These are phyloP conservation scores for Eristalinus sepulchralis DNA, from an alignment of 2,888 invertebrate species.

Conservation along the genomic window DNA sequence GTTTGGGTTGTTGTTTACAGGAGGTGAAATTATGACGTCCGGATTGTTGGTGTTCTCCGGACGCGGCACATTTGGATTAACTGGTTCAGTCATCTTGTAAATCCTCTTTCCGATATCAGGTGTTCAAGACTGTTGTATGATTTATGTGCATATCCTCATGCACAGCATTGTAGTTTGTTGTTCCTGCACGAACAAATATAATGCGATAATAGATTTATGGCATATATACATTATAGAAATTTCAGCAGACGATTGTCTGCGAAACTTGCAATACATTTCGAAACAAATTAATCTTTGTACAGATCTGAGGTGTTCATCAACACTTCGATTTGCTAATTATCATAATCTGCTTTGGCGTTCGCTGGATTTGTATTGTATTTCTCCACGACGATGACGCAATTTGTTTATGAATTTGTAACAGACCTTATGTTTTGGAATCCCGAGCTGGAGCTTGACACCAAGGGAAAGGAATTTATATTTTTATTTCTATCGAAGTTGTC, in stretches of 20 bases:
- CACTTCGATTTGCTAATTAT: slow-evolving; percentile 28
- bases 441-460: not conserved
- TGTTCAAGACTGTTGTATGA: slow-evolving; percentile 22
- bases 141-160: slow-evolving; percentile 56
- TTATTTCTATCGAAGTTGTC: not conserved
- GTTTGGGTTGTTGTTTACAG: slow-evolving; percentile 75
- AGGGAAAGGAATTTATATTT: not conserved
- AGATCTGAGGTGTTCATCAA: not conserved
- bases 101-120: slow-evolving; percentile 2
- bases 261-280: not conserved
- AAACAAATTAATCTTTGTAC: not conserved
- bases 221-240: not conserved
- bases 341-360: not conserved
- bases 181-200: slow-evolving; percentile 19
- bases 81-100: slow-evolving; percentile 63
- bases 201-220: not conserved
- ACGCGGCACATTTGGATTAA: slow-evolving; percentile 54
- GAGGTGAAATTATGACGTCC: slow-evolving; percentile 54
- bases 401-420: slow-evolving; percentile 4
- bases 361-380: not conserved
- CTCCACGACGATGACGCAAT: slow-evolving; percentile 47
- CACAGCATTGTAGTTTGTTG: slow-evolving; percentile 49
- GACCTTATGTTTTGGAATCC: slow-evolving; percentile 35
- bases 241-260: not conserved
- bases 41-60: slow-evolving; percentile 54